Evolutionary conservation across 2,888 invertebrate species (phyloP).

Genomic region (Apomyelois bistriatella): DNA sequence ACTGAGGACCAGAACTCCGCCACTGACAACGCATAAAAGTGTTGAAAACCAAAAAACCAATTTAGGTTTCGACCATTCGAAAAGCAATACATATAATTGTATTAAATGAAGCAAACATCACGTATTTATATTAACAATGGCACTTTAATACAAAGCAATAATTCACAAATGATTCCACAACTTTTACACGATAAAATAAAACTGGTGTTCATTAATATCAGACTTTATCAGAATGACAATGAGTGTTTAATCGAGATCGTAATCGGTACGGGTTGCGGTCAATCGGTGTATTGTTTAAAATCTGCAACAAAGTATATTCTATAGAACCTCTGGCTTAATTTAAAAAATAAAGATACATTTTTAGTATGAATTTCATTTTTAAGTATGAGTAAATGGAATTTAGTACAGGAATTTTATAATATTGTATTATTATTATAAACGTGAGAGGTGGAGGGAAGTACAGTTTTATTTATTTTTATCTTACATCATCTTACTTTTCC

Average conservation of each 20-base stretch:
- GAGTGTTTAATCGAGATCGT: background rate
- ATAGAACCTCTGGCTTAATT: background rate
- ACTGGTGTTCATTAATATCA: background rate
- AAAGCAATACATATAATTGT: background rate
- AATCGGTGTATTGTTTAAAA: background rate
- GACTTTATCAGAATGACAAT: background rate
- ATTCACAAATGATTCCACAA: background rate
- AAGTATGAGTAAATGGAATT: too few species aligned
- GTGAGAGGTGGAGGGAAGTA: too few species aligned
- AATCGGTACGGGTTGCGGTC: background rate
- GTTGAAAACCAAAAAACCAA: too few species aligned
- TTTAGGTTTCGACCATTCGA: background rate
- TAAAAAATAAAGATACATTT: background rate
- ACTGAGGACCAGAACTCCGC: too few species aligned
- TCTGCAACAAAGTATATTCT: background rate
- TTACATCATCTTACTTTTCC: too few species aligned
- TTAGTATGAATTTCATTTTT: too few species aligned
- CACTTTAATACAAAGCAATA: background rate
- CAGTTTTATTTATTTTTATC: too few species aligned
- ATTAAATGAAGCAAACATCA: background rate
- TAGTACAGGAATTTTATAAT: too few species aligned
- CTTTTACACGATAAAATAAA: constrained; percentile 1
- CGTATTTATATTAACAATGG: background rate
- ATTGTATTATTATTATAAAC: too few species aligned
- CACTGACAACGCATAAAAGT: too few species aligned